These are phyloP conservation scores for Paratrypauchen microcephalus DNA, from an alignment of 2,797 vertebrate genomes.

Conservation along the genomic window DNA sequence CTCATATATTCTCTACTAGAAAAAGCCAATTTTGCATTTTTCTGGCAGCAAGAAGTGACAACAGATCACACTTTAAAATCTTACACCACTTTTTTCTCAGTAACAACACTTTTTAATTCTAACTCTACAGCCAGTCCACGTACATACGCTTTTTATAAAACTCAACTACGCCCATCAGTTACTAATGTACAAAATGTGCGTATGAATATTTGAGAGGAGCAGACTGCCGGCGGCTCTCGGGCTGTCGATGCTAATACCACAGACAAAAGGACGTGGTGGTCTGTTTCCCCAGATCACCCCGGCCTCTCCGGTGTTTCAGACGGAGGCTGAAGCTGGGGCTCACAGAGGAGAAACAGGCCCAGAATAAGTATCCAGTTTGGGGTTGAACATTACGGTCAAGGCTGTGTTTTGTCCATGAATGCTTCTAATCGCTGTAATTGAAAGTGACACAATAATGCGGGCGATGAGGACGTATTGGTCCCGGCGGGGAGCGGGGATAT, in stretches of 20 bases:
- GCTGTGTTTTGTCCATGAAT: slow-evolving; percentile 20
- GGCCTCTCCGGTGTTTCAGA: slow-evolving; percentile 40
- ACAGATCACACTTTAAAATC: no score
- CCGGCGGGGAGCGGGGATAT: slow-evolving; percentile 18
- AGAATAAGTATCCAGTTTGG: slow-evolving; percentile 26
- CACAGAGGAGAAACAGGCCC: slow-evolving; percentile 21
- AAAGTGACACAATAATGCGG: slow-evolving; percentile 33
- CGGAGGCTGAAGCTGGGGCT: slow-evolving; percentile 31
- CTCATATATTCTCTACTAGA: no score
- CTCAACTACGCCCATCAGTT: slow-evolving; percentile 34
- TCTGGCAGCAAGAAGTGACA: no score
- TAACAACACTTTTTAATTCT: no score
- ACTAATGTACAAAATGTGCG: slow-evolving; percentile 56
- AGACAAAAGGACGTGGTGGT: slow-evolving; percentile 50
- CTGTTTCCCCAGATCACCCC: slow-evolving; percentile 31
- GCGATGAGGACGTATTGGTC: slow-evolving; percentile 39
- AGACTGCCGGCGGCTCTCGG: slow-evolving; percentile 37
- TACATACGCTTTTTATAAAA: not conserved
- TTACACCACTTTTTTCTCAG: no score
- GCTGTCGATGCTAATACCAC: slow-evolving; percentile 47
- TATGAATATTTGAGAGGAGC: slow-evolving; percentile 49
- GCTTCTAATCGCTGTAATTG: slow-evolving; percentile 39
- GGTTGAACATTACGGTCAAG: slow-evolving; percentile 37
- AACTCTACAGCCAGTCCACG: not conserved
- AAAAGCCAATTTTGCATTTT: no score